Conservation (phyloP, 1,140 invertebrate species). For the Camponotus floridanus region DNA sequence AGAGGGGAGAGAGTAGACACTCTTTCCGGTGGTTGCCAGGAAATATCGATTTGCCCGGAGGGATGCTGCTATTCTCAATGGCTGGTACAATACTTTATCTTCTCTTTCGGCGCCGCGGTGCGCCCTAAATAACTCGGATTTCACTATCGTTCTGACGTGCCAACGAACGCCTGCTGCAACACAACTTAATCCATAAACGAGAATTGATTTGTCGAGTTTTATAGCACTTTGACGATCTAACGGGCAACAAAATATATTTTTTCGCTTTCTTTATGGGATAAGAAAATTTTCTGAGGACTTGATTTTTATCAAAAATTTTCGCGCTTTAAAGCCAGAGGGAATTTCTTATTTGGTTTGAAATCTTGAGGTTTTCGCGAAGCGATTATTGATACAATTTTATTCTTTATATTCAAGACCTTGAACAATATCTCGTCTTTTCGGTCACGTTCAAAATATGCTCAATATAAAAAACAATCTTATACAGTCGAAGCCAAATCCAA, state of each 20-base stretch:
- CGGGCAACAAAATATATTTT: neutral
- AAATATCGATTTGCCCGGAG: constrained; percentile 81
- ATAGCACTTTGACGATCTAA: neutral
- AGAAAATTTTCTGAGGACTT: neutral
- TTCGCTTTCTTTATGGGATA: neutral
- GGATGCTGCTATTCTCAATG: constrained; percentile 76
- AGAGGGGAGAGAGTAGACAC: constrained; percentile 61
- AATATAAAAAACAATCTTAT: neutral
- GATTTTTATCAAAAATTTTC: neutral
- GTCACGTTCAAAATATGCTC: neutral
- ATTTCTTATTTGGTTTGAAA: neutral
- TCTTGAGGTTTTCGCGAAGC: neutral
- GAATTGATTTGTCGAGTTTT: constrained; percentile 5
- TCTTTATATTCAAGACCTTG: neutral
- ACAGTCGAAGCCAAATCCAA: too few relatives aligned
- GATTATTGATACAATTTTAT: neutral
- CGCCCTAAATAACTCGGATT: constrained; percentile 74
- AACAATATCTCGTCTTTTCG: neutral
- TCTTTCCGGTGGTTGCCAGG: constrained; percentile 81
- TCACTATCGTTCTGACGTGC: constrained; percentile 62
- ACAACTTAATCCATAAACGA: constrained; percentile 21
- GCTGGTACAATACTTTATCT: constrained; percentile 75
- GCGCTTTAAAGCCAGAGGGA: neutral
- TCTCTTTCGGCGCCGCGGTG: constrained; percentile 51
- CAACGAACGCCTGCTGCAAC: constrained; percentile 2